A percentile compares a stretch with the other conserved stretches of the same genome.
Conservation (phyloP, 2,113 vertebrate genomes). For the Thymallus thymallus region DNA sequence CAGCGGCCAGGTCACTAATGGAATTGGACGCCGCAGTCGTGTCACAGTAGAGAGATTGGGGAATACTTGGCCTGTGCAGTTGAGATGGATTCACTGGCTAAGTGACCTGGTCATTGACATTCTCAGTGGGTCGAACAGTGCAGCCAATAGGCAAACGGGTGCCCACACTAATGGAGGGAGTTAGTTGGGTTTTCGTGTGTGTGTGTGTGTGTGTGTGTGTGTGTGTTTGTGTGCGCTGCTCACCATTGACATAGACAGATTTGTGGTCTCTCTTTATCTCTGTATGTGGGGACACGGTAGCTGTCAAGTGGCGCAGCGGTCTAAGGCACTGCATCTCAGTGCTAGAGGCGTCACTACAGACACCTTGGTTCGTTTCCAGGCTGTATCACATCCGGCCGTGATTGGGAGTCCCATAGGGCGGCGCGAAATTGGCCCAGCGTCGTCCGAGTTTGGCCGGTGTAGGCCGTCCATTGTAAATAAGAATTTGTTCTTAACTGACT, state of each 20-base stretch:
- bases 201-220: conserved; percentile 11
- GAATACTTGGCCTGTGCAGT: conserved; percentile 26
- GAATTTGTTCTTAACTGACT: too few species aligned
- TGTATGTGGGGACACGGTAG: neutral
- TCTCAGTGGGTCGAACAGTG: conserved; percentile 20
- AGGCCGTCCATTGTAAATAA: too few species aligned
- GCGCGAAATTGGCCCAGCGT: too few species aligned
- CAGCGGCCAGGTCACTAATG: conserved; percentile 41
- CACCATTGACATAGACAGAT: neutral
- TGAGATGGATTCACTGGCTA: conserved; percentile 37
- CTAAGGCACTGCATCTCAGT: too few species aligned
- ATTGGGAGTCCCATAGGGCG: too few species aligned
- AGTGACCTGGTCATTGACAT: conserved; percentile 20
- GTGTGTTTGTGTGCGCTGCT: conserved; percentile 15
- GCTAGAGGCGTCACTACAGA: too few species aligned
- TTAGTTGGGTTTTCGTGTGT: conserved; percentile 10
- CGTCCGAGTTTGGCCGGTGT: too few species aligned
- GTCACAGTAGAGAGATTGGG: conserved; percentile 5
- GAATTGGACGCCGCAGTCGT: conserved; percentile 41
- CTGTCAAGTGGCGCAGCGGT: too few species aligned
- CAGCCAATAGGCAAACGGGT: neutral
- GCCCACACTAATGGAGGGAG: conserved; percentile 14
- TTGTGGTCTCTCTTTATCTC: neutral
- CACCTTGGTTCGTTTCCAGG: too few species aligned
- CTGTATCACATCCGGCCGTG: too few species aligned